phyloP scores from a whole-genome alignment of 1,140 invertebrate species.

The Magallana gigas region DNA sequence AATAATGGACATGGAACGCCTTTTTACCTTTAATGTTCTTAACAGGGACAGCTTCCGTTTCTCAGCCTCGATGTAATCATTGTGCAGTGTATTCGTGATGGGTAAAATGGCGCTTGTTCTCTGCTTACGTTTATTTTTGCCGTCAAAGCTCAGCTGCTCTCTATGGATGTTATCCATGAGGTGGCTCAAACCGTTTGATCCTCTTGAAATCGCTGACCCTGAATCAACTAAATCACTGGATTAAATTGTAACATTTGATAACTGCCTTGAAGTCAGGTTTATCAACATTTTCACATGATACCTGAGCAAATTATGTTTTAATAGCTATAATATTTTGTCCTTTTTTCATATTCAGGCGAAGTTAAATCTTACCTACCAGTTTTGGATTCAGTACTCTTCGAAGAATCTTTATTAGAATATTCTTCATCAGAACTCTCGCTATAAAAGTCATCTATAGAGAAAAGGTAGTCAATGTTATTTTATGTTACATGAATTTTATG shows the following conservation, averaged over 20 bases:
- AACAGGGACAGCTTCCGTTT: slow-evolving; percentile 68
- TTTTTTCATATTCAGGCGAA: too few relatives aligned
- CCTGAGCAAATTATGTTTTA: too few relatives aligned
- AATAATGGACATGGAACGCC: too few relatives aligned
- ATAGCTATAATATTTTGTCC: too few relatives aligned
- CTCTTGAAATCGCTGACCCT: slow-evolving; percentile 34
- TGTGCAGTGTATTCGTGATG: slow-evolving; percentile 21
- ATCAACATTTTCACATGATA: too few relatives aligned
- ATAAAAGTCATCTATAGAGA: slow-evolving; percentile 82
- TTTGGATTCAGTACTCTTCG: too few relatives aligned
- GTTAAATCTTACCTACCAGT: too few relatives aligned
- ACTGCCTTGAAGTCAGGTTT: too few relatives aligned
- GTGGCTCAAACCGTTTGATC: slow-evolving; percentile 65
- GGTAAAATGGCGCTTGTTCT: slow-evolving; percentile 65
- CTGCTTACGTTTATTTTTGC: slow-evolving; percentile 65
- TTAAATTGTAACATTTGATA: too few relatives aligned
- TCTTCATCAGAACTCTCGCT: slow-evolving; percentile 80
- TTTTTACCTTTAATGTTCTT: slow-evolving; percentile 73
- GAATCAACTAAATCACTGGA: not conserved
- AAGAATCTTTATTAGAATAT: slow-evolving; percentile 68
- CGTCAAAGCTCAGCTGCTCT: slow-evolving; percentile 70
- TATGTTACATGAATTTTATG: too few relatives aligned
- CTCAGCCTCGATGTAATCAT: slow-evolving; percentile 58
- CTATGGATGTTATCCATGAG: slow-evolving; percentile 66
- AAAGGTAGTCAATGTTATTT: not conserved